Conservation (phyloP, 2,888 invertebrate genomes). For the Furcula furcula region DNA sequence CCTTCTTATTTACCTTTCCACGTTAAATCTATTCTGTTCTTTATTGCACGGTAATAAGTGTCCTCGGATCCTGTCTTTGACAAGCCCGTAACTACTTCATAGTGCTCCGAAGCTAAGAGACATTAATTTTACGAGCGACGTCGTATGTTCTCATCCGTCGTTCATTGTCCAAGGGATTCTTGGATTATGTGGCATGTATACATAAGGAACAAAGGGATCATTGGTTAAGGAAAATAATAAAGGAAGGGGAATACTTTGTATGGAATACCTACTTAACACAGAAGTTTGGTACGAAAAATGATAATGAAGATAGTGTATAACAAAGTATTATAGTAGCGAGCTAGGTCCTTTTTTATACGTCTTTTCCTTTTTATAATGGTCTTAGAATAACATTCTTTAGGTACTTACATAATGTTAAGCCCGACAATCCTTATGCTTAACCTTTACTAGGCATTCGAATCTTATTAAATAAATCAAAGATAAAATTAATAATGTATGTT, state of each 20-base stretch:
- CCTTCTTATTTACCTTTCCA: constrained; percentile 3
- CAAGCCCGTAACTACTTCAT: constrained; percentile 33
- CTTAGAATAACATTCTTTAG: no score
- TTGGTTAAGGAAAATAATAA: constrained; percentile 4
- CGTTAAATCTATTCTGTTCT: constrained; percentile 12
- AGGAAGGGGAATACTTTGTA: neutral
- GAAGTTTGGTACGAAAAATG: no score
- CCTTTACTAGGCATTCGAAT: no score
- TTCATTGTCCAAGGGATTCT: constrained; percentile 36
- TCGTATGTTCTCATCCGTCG: constrained; percentile 21
- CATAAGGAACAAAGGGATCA: constrained; percentile 15
- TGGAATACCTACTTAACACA: neutral
- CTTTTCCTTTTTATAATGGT: no score
- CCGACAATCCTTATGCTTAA: no score
- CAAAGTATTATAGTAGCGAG: no score
- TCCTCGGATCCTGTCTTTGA: constrained; percentile 38
- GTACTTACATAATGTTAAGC: no score
- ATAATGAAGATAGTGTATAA: no score
- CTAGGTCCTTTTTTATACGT: no score
- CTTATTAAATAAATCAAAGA: no score
- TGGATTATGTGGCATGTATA: constrained; percentile 25
- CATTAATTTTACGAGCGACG: constrained; percentile 46
- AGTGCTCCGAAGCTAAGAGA: constrained; percentile 27
- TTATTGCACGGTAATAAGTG: constrained; percentile 38
- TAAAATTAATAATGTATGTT: no score